These are phyloP conservation scores for Uropetala carovei DNA, from an alignment of 2,888 invertebrate species.

Conservation along the genomic window DNA sequence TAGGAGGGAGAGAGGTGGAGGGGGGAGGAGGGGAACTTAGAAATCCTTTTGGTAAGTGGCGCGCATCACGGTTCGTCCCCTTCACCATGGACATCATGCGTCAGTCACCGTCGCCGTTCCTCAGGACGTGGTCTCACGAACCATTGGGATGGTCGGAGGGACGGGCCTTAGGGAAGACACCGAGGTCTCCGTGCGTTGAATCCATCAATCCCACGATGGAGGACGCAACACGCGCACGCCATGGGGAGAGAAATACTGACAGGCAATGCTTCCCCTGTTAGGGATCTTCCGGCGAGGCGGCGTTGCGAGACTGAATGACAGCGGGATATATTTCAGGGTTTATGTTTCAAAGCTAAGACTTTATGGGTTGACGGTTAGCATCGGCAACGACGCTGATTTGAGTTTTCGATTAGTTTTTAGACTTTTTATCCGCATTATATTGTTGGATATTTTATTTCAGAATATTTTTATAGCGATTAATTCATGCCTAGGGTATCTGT, in stretches of 20 bases:
- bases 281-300: neutral
- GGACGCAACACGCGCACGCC: neutral
- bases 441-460: too few relatives aligned
- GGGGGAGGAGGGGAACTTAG: neutral
- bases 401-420: neutral
- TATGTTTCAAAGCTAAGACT: neutral
- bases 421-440: neutral
- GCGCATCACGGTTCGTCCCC: neutral
- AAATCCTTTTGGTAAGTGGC: conserved; percentile 21
- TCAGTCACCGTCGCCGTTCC: conserved; percentile 1
- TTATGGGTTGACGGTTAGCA: neutral
- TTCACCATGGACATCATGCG: neutral
- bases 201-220: neutral
- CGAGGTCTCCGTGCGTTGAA: neutral
- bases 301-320: neutral
- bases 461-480: too few relatives aligned
- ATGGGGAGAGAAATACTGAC: neutral
- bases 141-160: neutral
- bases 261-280: conserved; percentile 8
- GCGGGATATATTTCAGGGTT: neutral
- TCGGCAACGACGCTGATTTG: neutral
- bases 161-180: neutral
- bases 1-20: neutral
- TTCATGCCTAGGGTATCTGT: too few relatives aligned
- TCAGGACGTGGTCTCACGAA: conserved; percentile 19